Percentiles rank a stretch among this genome's conserved stretches.
These are phyloP conservation scores for Malacosoma neustria DNA, from an alignment of 2,888 invertebrate species.

Conservation along the genomic window DNA sequence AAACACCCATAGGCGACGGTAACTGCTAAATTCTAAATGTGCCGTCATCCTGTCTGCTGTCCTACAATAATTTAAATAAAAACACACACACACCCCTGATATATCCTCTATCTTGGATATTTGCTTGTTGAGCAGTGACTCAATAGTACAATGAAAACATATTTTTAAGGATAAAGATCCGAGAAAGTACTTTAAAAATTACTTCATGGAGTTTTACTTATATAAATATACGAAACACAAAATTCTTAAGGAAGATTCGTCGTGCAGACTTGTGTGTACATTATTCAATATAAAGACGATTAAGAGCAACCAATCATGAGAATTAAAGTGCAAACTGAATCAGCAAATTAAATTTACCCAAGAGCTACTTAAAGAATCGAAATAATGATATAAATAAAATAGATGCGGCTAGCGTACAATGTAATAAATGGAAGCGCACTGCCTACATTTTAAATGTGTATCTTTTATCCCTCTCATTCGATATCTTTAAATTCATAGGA, in stretches of 20 bases:
- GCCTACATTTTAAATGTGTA: background rate
- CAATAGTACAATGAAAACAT: too few species aligned
- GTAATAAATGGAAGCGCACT: background rate
- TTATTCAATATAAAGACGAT: conserved; percentile 16
- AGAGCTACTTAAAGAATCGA: conserved; percentile 23
- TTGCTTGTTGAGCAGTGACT: too few species aligned
- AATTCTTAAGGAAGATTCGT: background rate
- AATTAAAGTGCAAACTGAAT: conserved; percentile 46
- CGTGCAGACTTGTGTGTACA: background rate
- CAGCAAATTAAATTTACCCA: conserved; percentile 45
- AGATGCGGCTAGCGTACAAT: conserved; percentile 8
- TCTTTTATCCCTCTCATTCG: background rate
- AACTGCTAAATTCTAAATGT: too few species aligned
- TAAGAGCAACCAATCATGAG: conserved; percentile 31
- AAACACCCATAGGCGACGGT: too few species aligned
- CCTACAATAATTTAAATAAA: too few species aligned
- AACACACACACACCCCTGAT: too few species aligned
- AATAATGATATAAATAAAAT: conserved; percentile 12
- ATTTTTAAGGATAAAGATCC: too few species aligned
- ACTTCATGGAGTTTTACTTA: too few species aligned
- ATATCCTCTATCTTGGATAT: too few species aligned
- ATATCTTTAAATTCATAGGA: too few species aligned
- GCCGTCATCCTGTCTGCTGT: too few species aligned
- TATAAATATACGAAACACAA: background rate
- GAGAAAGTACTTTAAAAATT: too few species aligned